These are phyloP conservation scores for Sterna hirundo DNA, from an alignment of 2,113 vertebrate species.

Conservation along the genomic window DNA sequence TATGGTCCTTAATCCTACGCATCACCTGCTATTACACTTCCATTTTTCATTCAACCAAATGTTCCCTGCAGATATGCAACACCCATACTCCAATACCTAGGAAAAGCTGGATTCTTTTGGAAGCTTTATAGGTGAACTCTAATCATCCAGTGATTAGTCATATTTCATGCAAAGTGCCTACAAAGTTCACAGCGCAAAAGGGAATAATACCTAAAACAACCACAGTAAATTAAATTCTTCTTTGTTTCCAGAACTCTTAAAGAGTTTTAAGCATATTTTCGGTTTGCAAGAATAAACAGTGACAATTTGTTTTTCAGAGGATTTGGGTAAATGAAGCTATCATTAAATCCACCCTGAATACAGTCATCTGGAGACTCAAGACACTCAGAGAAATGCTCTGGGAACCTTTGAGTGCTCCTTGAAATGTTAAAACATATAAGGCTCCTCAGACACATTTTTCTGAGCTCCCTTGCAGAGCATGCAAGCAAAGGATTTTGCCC, in stretches of 20 bases:
- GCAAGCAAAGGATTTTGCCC: not conserved
- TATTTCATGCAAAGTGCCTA: not conserved
- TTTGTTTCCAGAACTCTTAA: not conserved
- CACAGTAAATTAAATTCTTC: not conserved
- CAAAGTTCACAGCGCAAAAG: not conserved
- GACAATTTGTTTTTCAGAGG: slow-evolving; percentile 13
- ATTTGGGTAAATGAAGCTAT: slow-evolving; percentile 5
- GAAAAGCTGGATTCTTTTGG: not conserved
- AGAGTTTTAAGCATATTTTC: not conserved
- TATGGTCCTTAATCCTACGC: not conserved
- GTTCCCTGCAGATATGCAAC: not conserved
- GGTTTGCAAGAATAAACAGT: slow-evolving; percentile 2
- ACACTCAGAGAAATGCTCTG: not conserved
- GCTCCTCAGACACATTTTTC: not conserved
- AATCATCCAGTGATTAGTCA: not conserved
- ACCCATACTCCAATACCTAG: not conserved
- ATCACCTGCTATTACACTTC: not conserved
- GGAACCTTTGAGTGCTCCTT: slow-evolving; percentile 34
- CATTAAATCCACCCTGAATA: not conserved
- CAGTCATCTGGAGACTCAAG: not conserved
- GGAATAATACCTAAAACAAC: not conserved
- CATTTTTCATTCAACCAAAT: not conserved
- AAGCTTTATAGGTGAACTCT: not conserved
- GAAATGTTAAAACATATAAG: slow-evolving; percentile 37
- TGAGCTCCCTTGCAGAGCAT: not conserved